These are phyloP conservation scores for Zaprionus kolodkinae DNA, from an alignment of 1,140 invertebrate species.

Conservation along the genomic window DNA sequence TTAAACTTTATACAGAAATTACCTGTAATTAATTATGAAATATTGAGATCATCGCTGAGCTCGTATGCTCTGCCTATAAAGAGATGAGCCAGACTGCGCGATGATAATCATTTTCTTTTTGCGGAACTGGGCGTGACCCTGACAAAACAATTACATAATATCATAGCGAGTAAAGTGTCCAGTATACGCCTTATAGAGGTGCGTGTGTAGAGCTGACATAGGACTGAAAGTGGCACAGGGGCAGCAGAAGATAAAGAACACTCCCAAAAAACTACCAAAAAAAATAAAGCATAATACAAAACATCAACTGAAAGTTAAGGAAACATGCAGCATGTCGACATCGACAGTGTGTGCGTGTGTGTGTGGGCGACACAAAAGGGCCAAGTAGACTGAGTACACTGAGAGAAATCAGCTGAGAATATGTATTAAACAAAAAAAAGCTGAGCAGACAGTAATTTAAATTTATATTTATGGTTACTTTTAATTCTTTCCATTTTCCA, in stretches of 20 bases:
- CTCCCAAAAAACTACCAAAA: slow-evolving; percentile 45
- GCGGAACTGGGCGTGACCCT: slow-evolving; percentile 37
- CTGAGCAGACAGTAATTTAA: too few species aligned
- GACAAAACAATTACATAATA: slow-evolving; percentile 36
- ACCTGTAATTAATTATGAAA: slow-evolving; percentile 1
- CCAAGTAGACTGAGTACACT: neutral
- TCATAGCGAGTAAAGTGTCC: neutral
- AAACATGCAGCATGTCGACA: slow-evolving; percentile 48
- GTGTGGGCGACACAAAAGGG: slow-evolving; percentile 8
- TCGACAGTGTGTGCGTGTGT: slow-evolving; percentile 1
- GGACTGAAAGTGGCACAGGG: slow-evolving; percentile 16
- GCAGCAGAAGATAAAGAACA: slow-evolving; percentile 12
- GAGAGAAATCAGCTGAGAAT: neutral
- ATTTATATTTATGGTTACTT: neutral
- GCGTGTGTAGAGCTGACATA: slow-evolving; percentile 30
- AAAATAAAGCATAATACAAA: slow-evolving; percentile 16
- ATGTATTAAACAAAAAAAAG: neutral
- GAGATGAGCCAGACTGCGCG: neutral
- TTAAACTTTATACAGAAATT: slow-evolving; percentile 10
- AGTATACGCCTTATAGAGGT: slow-evolving; percentile 29
- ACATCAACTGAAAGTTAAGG: slow-evolving; percentile 51
- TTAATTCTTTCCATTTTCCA: neutral
- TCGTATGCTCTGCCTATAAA: neutral
- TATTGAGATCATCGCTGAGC: neutral
- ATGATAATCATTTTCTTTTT: slow-evolving; percentile 1